phyloP scores from a whole-genome alignment of 2,797 vertebrate species.

The Catharus ustulatus region DNA sequence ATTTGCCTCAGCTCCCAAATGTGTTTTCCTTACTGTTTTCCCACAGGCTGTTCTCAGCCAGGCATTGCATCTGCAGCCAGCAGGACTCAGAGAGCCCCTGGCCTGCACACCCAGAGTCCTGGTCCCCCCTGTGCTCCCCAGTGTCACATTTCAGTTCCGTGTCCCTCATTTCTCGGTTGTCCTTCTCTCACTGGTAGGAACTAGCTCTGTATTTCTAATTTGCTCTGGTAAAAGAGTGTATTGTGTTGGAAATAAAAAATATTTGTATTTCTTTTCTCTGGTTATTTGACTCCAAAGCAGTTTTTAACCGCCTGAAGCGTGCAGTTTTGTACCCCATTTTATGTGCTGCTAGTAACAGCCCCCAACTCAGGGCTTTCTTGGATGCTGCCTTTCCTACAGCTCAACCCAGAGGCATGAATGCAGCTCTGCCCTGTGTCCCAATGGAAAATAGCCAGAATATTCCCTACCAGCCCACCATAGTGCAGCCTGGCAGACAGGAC shows the following conservation, averaged over 20 bases:
- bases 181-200: not conserved
- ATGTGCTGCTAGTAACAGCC: not conserved
- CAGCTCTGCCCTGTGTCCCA: not conserved
- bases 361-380: not conserved
- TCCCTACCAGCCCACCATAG: rapidly evolving
- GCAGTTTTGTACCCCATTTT: not conserved
- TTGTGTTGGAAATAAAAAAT: not conserved
- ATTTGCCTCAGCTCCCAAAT: not conserved
- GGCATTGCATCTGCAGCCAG: rapidly evolving
- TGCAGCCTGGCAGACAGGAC: not conserved
- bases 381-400: not conserved
- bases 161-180: not conserved
- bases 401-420: not conserved
- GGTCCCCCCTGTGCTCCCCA: not conserved
- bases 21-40: not conserved
- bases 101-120: rapidly evolving
- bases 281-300: not conserved
- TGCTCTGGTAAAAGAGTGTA: constrained; percentile 35
- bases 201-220: constrained; percentile 19
- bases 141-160: rapidly evolving
- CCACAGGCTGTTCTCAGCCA: rapidly evolving
- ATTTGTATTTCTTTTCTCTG: constrained; percentile 36
- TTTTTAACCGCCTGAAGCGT: rapidly evolving
- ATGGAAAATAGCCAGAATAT: not conserved
- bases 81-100: not conserved